Base-by-base conservation (phyloP, 2,797 vertebrate species). In the Poeciliopsis turneri region DNA sequence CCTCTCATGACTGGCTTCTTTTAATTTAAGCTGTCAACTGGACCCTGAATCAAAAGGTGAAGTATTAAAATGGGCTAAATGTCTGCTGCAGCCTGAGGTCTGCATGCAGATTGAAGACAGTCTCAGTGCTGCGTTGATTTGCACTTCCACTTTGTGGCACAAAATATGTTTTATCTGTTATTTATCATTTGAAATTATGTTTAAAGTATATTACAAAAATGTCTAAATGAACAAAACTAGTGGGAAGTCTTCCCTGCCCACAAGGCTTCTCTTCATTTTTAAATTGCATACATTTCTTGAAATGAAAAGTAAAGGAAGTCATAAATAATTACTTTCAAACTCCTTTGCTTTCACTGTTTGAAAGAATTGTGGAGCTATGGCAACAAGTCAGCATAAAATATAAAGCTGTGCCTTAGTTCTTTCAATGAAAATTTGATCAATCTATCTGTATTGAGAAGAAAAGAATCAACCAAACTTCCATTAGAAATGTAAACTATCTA, bases 401-500 rank as follows among this genome's bases (percentile, higher is more conserved):
- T 41, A 6, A 10, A 43, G 39, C 20, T 68, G 12, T 41, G 39
- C 3, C 4, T 25, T 12, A 39, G 64, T 20, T 66, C 16, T 41
- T 68, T 64, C 30, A 41, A 23, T 43, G 4, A 43, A 16, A 70
- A 78, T 70, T 68, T 5, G 4, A 59, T n/a, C 10, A 33, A 47
- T 57, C 61, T 72, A 18, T 66, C 33, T 39, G 33, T 11, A 66
- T 23, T 39, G 33, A 39, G 61, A 36, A 66, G 16, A 20, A 66
- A 66, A 39, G 7, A 23, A 53, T 53, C 51, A 53, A 25, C 23
- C 23, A 53, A 53, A 25, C 51, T 53, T 53, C 61, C 33, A 64
- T 64, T 36, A 18, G 61, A 64, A 64, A 33, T 18, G 30, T 36
- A 9, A 36, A 55, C 77, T 66, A 83, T 77, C 75, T 73, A 69